Evolutionary conservation across 2,888 invertebrate species (phyloP).

Genomic region (Metopia argyrocephala): DNA sequence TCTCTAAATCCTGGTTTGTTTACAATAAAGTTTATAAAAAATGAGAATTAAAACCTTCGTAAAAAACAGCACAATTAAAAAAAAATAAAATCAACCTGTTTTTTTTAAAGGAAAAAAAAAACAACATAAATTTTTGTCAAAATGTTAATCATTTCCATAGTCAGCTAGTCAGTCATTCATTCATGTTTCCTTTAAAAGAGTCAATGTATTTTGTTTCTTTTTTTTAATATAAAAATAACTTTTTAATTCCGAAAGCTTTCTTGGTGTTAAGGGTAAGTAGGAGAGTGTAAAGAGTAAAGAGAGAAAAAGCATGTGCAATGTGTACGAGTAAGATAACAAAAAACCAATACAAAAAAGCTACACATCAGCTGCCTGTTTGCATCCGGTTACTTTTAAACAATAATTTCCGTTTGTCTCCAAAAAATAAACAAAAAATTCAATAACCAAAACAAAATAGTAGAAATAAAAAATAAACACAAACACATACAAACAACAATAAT

Average conservation of each 20-base stretch:
- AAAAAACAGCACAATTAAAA: too few species aligned
- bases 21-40: neutral
- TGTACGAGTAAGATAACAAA: neutral
- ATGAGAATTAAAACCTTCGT: neutral
- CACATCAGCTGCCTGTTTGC: slow-evolving; percentile 61
- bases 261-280: neutral
- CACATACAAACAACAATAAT: slow-evolving; percentile 23
- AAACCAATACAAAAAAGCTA: too few species aligned
- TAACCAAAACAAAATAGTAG: slow-evolving; percentile 38
- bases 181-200: slow-evolving; percentile 37
- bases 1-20: slow-evolving; percentile 23
- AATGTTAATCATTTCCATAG: slow-evolving; percentile 43
- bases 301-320: slow-evolving; percentile 44
- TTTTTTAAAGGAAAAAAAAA: slow-evolving; percentile 51
- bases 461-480: slow-evolving; percentile 30
- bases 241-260: neutral
- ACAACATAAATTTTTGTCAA: slow-evolving; percentile 48
- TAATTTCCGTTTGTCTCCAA: slow-evolving; percentile 62
- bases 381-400: slow-evolving; percentile 59
- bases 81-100: slow-evolving; percentile 54
- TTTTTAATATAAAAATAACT: neutral
- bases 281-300: neutral
- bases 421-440: neutral
- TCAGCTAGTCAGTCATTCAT: slow-evolving; percentile 2
- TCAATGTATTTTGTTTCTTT: too few species aligned